Base-by-base conservation (phyloP, 2,797 vertebrate species). In the Uromys caudimaculatus region DNA sequence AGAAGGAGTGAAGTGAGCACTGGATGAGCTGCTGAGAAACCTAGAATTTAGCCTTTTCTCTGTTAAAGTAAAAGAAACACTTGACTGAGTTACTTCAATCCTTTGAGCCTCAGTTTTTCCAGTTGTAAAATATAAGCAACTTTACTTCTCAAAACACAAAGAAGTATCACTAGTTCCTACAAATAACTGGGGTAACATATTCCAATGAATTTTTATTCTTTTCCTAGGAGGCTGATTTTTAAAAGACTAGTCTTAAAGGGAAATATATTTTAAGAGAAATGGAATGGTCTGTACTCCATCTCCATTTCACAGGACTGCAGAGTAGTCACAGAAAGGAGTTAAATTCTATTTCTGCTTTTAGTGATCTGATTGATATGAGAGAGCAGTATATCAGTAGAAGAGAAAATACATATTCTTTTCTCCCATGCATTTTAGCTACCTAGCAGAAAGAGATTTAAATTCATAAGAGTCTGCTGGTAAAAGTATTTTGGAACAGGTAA, bases 71-170 rank as follows among this genome's bases (percentile, higher is more conserved):
- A 54, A 94, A 94, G 92, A 69, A 1, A 12, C 75, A 95, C 29
- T 78, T 95, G 87, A 38, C 3, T 67, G 5, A 60, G 60, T 94
- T 73, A 95, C n/a, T 94, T 93, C 50, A 94, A 83, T 23, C 44
- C 24, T 52, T 5, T 89, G 58, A 81, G 62, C 35, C 92, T 95
- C 52, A 82, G 29, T 21, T 94, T 97, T 96, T 67, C 56, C 35
- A 32, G 12, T 29, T 47, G 12, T 91, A 85, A 83, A 92, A 77
- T 82, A 41, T 32, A 77, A 95, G 81, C 35, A 79, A 14, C 64
- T 41, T 91, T n/a, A 89, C 32, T 89, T 89, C 29, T 38, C 13
- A 76, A 91, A 94, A 32, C 54, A 92, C 76, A 82, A 92, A 87
- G 76, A 32, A 50, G 21, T 81, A 35, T 89, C 32, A 71, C 87